phyloP scores from a whole-genome alignment of 2,888 invertebrate genomes.

The Hydrotaea cyrtoneurina region DNA sequence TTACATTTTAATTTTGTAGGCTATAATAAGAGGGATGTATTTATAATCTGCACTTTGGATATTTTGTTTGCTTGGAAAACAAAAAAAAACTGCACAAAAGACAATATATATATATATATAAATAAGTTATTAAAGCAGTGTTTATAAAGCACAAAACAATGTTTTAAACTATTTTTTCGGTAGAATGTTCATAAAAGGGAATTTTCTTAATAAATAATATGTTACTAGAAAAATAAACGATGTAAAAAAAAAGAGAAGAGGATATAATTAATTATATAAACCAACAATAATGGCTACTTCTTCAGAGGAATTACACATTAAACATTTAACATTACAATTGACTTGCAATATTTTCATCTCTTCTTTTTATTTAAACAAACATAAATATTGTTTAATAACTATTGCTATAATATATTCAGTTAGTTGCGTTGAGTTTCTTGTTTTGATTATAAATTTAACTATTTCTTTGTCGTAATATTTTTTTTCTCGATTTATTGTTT shows the following conservation, averaged over 20 bases:
- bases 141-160: background rate
- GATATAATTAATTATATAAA: slow-evolving; percentile 27
- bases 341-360: background rate
- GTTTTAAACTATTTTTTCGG: slow-evolving; percentile 22
- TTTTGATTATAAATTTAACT: slow-evolving; percentile 50
- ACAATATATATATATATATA: background rate
- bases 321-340: background rate
- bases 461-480: background rate
- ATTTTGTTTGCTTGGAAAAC: slow-evolving; percentile 15
- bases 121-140: slow-evolving; percentile 2
- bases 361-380: background rate
- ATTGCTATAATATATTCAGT: background rate
- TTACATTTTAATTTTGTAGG: slow-evolving; percentile 30
- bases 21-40: background rate
- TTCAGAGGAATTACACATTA: background rate
- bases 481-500: background rate
- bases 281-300: background rate
- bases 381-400: slow-evolving; percentile 9
- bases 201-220: slow-evolving; percentile 26
- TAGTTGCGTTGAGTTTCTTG: slow-evolving; percentile 16
- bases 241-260: slow-evolving; percentile 12
- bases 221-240: slow-evolving; percentile 10
- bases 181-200: slow-evolving; percentile 41
- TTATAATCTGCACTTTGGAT: slow-evolving; percentile 7
- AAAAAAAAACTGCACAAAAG: background rate